Percentiles rank a stretch among this genome's conserved stretches.
Evolutionary conservation across 2,888 invertebrate genomes (phyloP).

Genomic region (Palloptera scutellata): DNA sequence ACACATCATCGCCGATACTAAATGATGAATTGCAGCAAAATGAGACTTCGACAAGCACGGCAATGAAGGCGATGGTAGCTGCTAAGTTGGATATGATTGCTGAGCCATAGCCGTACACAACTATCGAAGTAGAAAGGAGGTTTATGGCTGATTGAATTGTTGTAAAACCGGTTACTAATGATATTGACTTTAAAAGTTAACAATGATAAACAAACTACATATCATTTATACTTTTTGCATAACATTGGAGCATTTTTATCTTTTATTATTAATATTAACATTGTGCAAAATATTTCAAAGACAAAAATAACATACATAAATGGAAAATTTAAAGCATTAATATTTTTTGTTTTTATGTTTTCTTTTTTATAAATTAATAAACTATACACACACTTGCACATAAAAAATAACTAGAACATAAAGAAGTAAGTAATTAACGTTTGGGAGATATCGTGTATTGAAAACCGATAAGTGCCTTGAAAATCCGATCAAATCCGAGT

Average conservation of each 20-base stretch:
- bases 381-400: constrained; percentile 12
- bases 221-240: too few species aligned
- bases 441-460: too few species aligned
- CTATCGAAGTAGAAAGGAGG: background rate
- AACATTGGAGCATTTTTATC: too few species aligned
- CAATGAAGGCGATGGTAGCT: background rate
- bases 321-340: constrained; percentile 1
- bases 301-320: background rate
- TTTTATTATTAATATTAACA: too few species aligned
- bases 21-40: background rate
- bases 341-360: background rate
- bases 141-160: background rate
- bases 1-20: constrained; percentile 47
- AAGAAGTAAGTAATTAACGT: too few species aligned
- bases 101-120: background rate
- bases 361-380: constrained; percentile 21
- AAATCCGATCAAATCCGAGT: too few species aligned
- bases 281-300: too few species aligned
- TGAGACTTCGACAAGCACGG: background rate
- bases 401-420: constrained; percentile 7
- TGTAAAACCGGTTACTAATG: background rate
- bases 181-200: too few species aligned
- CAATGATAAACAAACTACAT: too few species aligned
- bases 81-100: background rate
- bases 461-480: too few species aligned